Percentiles rank a stretch among this genome's conserved stretches.
These are phyloP conservation scores for Cervus canadensis DNA, from an alignment of 2,113 vertebrate species.

Conservation along the genomic window DNA sequence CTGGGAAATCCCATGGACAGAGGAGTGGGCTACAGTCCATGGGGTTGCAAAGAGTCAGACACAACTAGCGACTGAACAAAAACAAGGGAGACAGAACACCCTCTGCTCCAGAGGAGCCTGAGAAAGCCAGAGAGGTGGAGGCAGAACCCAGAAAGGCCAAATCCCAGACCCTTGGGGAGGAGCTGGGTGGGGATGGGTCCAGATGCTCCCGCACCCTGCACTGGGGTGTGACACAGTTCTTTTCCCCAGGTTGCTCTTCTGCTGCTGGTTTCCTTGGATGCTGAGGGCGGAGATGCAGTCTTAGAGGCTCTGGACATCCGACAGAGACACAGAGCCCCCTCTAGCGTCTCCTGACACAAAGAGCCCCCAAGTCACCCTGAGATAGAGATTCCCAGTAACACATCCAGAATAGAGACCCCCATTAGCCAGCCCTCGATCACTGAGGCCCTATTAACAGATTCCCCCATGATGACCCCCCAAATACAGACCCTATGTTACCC, in stretches of 20 bases:
- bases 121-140: not conserved
- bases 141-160: not conserved
- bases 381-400: slow-evolving; percentile 70
- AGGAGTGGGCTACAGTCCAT: not conserved
- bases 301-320: slow-evolving; percentile 74
- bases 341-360: slow-evolving; percentile 57
- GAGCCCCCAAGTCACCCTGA: slow-evolving; percentile 57
- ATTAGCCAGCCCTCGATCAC: slow-evolving; percentile 62
- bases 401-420: slow-evolving; percentile 69
- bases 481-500: slow-evolving; percentile 60
- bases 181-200: not conserved
- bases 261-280: slow-evolving; percentile 98
- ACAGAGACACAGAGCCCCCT: slow-evolving; percentile 36
- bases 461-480: slow-evolving; percentile 23
- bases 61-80: not conserved
- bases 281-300: slow-evolving; percentile 94
- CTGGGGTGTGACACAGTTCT: not conserved
- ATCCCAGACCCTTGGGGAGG: not conserved
- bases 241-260: slow-evolving; percentile 90
- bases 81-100: not conserved
- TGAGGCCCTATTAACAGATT: slow-evolving; percentile 69
- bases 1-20: not conserved
- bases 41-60: not conserved
- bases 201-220: not conserved
- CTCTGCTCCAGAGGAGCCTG: not conserved